phyloP scores from a whole-genome alignment of 1,140 invertebrate species.

The Drosophila cardini region DNA sequence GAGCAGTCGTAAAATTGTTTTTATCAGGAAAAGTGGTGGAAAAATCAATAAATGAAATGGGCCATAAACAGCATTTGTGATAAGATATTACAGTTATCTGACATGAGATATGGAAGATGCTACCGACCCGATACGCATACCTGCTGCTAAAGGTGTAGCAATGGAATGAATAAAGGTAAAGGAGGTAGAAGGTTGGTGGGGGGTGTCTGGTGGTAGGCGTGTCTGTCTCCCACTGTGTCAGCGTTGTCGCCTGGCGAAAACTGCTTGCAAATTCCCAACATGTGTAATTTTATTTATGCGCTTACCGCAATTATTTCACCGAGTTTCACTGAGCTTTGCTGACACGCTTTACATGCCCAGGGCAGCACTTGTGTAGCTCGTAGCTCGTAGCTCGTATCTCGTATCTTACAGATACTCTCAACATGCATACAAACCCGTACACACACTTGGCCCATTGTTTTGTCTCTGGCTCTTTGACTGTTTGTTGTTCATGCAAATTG shows the following conservation, averaged over 20 bases:
- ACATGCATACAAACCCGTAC: constrained; percentile 26
- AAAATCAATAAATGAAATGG: constrained; percentile 49
- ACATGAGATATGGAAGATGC: constrained; percentile 25
- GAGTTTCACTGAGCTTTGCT: constrained; percentile 76
- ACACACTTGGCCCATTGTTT: constrained; percentile 54
- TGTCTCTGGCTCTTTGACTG: constrained; percentile 45
- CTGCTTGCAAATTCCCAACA: constrained; percentile 57
- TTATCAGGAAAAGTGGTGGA: constrained; percentile 26
- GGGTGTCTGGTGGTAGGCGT: background rate
- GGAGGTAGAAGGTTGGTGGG: too few species aligned
- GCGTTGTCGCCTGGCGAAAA: constrained; percentile 30
- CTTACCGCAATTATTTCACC: constrained; percentile 74
- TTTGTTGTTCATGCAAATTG: constrained; percentile 53
- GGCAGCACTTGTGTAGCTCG: constrained; percentile 40
- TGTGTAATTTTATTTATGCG: constrained; percentile 68
- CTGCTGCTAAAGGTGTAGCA: too few species aligned
- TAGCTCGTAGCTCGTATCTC: constrained; percentile 26
- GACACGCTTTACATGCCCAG: constrained; percentile 76
- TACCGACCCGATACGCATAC: constrained; percentile 25
- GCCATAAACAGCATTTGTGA: constrained; percentile 23
- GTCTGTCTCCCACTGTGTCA: constrained; percentile 19
- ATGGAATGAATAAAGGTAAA: too few species aligned
- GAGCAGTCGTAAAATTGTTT: constrained; percentile 47
- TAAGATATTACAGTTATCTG: constrained; percentile 35
- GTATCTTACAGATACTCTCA: constrained; percentile 60